Evolutionary conservation across 2,888 invertebrate species (phyloP).

Genomic region (Zygaena filipendulae): DNA sequence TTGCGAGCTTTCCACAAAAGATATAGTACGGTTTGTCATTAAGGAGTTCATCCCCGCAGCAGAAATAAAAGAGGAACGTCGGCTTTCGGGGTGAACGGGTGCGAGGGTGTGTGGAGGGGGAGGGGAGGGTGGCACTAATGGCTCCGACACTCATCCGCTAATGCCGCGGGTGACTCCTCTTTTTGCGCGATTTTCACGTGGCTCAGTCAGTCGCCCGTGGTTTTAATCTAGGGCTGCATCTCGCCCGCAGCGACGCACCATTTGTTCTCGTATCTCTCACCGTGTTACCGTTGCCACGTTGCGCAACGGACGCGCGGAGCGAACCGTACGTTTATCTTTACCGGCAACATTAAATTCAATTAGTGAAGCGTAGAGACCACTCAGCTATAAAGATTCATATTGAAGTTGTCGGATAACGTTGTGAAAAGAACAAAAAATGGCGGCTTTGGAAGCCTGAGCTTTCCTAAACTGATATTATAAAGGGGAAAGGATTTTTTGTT

Average conservation of each 20-base stretch:
- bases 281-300: conserved; percentile 17
- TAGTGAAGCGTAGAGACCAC: too few species aligned
- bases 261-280: conserved; percentile 35
- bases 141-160: conserved; percentile 69
- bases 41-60: conserved; percentile 69
- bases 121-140: conserved; percentile 53
- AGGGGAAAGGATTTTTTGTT: too few species aligned
- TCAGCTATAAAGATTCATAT: too few species aligned
- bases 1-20: conserved; percentile 67
- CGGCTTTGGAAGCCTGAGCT: too few species aligned
- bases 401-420: too few species aligned
- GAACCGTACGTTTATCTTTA: too few species aligned
- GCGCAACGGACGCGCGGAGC: too few species aligned
- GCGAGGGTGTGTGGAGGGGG: conserved; percentile 21
- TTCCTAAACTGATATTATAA: too few species aligned
- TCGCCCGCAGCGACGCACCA: conserved; percentile 46
- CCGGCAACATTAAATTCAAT: too few species aligned
- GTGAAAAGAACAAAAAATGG: too few species aligned
- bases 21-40: conserved; percentile 70
- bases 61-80: conserved; percentile 66
- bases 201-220: conserved; percentile 56
- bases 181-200: conserved; percentile 68
- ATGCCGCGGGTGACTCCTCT: conserved; percentile 68
- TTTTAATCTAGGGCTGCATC: conserved; percentile 64
- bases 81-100: conserved; percentile 33